Base-by-base conservation (phyloP, 1,140 invertebrate species). In the Protaetia brevitarsis region DNA sequence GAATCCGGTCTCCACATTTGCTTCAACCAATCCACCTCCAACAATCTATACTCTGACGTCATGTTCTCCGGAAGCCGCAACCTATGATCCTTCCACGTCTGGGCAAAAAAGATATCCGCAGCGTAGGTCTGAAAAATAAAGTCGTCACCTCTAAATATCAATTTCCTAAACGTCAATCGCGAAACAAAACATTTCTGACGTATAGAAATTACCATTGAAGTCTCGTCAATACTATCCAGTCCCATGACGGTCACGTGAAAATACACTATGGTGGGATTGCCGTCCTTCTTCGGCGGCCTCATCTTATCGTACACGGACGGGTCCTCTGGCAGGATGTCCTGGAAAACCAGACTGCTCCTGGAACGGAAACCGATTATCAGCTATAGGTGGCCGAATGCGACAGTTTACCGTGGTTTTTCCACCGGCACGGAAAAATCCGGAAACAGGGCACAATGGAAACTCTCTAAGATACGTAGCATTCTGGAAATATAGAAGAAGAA, bases 221-320 rank as follows among this genome's bases (percentile, higher is more conserved):
- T 92, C 78, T 96, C 93, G 73, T 95, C 92, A 37, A 96, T 95
- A 10, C 93, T 95, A 80, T 96, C 93, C 41, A 95, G 79, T 5
- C 92, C 92, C 91, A 96, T 93, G 6, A 96, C 93, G 0, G 93
- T 95, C 0, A 96, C 93, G 76, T 95, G 93, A 79, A 96, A 95
- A 77, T 89, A 89, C 2, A 96, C 93, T 19, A 87, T 88, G 1
- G 93, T 95, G 0, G 93, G 89, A 68, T 90, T 87, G 3, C 92
- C 92, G 78, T 93, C 90, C 74, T 91, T 90, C 73, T 94, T 93
- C 1, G 93, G 93, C 1, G 93, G 92, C 60, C 91, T 79, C 91
- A 94, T 95, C 82, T 94, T 95, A 75, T 95, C 93, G 74, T 95
- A 95, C 37, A 89, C 83, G 51, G 90, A 90, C 2, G 89, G 89